Evolutionary conservation across 2,797 vertebrate species (phyloP).

Genomic region (Taeniopygia guttata): DNA sequence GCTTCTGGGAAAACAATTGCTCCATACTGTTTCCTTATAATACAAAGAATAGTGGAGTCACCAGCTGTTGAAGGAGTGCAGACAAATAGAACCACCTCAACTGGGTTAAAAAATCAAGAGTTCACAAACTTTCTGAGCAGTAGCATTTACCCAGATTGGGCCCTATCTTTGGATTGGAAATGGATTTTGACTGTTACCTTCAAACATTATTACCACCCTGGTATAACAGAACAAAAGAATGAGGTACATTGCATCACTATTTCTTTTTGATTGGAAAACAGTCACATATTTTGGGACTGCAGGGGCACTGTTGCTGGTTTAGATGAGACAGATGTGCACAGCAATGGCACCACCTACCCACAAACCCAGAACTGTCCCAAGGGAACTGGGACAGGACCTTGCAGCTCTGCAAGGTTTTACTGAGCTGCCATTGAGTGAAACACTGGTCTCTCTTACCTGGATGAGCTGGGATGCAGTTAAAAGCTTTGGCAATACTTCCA

Average conservation of each 20-base stretch:
- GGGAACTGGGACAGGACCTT: too few relatives aligned
- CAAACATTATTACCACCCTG: fast-evolving
- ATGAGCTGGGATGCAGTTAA: not conserved
- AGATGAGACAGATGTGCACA: not conserved
- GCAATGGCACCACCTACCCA: not conserved
- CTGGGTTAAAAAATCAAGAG: not conserved
- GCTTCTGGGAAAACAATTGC: not conserved
- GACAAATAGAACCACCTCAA: not conserved
- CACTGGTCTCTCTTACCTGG: not conserved
- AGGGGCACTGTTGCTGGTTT: not conserved
- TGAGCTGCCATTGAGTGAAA: not conserved
- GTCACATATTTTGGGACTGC: not conserved
- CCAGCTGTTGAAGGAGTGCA: not conserved
- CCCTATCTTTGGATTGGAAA: not conserved
- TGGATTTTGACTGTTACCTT: not conserved
- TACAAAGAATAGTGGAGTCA: not conserved
- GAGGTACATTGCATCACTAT: not conserved
- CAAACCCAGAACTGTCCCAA: not conserved
- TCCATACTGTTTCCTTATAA: not conserved
- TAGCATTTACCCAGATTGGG: not conserved
- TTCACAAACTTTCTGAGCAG: not conserved
- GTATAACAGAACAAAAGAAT: not conserved
- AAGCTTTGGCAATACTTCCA: not conserved
- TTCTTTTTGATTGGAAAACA: not conserved
- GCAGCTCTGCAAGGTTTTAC: not conserved